phyloP scores from a whole-genome alignment of 2,888 invertebrate species.

The Perizoma affinitatum region DNA sequence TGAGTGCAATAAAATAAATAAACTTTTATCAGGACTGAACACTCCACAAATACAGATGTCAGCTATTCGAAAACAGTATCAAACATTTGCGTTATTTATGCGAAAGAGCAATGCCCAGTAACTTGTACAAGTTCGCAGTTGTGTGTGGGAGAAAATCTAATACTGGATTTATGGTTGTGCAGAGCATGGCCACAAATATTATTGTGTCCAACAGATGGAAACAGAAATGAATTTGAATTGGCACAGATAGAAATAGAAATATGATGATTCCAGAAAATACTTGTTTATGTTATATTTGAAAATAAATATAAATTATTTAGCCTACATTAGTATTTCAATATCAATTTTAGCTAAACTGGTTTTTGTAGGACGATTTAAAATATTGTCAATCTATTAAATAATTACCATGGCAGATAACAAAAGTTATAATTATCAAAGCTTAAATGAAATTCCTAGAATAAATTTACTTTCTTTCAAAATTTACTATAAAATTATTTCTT shows the following conservation, averaged over 20 bases:
- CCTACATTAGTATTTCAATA: too few species aligned
- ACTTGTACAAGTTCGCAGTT: constrained; percentile 31
- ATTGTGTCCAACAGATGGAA: constrained; percentile 16
- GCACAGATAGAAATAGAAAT: not conserved
- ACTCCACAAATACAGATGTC: constrained; percentile 40
- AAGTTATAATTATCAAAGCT: too few species aligned
- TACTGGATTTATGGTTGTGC: constrained; percentile 30
- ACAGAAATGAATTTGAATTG: constrained; percentile 12
- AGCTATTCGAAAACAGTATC: constrained; percentile 39
- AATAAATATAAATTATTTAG: too few species aligned
- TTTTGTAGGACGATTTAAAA: too few species aligned
- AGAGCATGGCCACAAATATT: constrained; percentile 23
- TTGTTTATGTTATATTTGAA: too few species aligned
- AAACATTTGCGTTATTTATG: constrained; percentile 40
- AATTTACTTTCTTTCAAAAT: too few species aligned
- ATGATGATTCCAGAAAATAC: too few species aligned
- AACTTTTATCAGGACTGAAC: constrained; percentile 47
- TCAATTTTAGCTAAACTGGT: too few species aligned
- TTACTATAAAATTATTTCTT: too few species aligned
- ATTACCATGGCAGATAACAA: too few species aligned
- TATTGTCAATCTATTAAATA: too few species aligned
- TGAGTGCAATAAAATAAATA: constrained; percentile 65
- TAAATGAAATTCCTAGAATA: too few species aligned
- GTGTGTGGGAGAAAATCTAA: constrained; percentile 35
- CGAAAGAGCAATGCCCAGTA: constrained; percentile 39